A percentile compares a stretch with the other conserved stretches of the same genome.
These are phyloP conservation scores for Nicator chloris DNA, from an alignment of 2,113 vertebrate genomes.

Conservation along the genomic window DNA sequence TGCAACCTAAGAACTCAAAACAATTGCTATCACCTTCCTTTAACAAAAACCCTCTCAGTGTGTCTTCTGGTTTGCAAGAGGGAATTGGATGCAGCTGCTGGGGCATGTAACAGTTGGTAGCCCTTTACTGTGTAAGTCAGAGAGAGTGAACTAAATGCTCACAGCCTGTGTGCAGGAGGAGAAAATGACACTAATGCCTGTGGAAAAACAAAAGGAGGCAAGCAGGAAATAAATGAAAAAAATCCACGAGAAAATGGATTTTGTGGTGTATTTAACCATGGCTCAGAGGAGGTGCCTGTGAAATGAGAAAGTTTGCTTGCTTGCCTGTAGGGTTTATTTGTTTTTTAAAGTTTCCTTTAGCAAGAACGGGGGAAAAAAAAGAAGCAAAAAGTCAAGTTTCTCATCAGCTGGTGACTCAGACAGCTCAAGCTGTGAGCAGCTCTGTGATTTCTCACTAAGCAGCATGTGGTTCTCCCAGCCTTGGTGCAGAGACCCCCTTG, in stretches of 20 bases:
- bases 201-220: slow-evolving; percentile 20
- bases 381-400: slow-evolving; percentile 15
- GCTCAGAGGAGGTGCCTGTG: background rate
- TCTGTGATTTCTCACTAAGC: slow-evolving; percentile 20
- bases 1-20: background rate
- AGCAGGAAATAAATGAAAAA: slow-evolving; percentile 40
- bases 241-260: slow-evolving; percentile 45
- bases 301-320: slow-evolving; percentile 33
- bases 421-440: slow-evolving; percentile 17
- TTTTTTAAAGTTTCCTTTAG: slow-evolving; percentile 24
- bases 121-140: background rate
- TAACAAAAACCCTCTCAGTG: background rate
- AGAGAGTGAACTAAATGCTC: background rate
- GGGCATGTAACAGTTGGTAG: background rate
- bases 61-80: background rate
- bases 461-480: slow-evolving; percentile 12
- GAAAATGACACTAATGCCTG: background rate
- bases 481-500: background rate
- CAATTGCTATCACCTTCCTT: background rate
- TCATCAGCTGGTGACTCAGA: slow-evolving; percentile 43
- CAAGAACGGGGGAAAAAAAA: background rate
- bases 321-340: slow-evolving; percentile 31
- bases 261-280: slow-evolving; percentile 26
- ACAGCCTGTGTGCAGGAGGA: background rate
- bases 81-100: background rate